Evolutionary conservation across 2,113 vertebrate genomes (phyloP), one percentile per base, ranked within the genome.

Genomic region (Pterophyllum scalare): DNA sequence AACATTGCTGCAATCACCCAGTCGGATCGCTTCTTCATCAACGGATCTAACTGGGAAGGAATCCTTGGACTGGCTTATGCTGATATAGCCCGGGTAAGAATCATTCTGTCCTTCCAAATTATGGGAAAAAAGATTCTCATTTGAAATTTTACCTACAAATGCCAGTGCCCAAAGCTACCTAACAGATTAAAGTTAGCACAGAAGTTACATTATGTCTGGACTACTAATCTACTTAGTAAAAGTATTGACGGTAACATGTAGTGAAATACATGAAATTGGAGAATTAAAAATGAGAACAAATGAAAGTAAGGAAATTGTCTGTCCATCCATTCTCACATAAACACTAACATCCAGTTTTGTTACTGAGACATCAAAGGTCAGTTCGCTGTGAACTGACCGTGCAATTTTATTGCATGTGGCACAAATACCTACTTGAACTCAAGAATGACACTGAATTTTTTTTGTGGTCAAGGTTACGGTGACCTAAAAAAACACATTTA

Each of bases 11-110:
- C 98, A 60, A 99, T 99, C 95, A 99, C 97, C 0, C 97, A 98
- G 92, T 99, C 98, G 0, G 98, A 99, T 92, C 98, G 98, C 81
- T 99, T 99, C 94, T 99, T 99, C 95, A 99, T 99, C 96, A 99
- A 99, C 0, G 98, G 98, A 62, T 99, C 98, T 88, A 99, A 99
- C 96, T 99, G 98, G 98, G 98, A 99, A 80, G 98, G 98, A 84
- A 99, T 99, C 92, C 95, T 99, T 82, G 98, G 98, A 2, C 94
- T 99, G 89, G 98, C 98, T 0, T 99, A 99, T 0, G 97, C 98
- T 0, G 98, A 99, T 84, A 99, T 99, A 2, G 98, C 98, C 24
- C 95, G 98, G 94, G 98, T 99, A 88, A 96, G 77, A 59, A 65
- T 52, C 1, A 2, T 11, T 58, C 14, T 1, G 4, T 8, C 17